Percentiles rank a stretch among this genome's conserved stretches.
These are phyloP conservation scores for Ceyx melanurus DNA, from an alignment of 2,113 vertebrate genomes.

Conservation along the genomic window DNA sequence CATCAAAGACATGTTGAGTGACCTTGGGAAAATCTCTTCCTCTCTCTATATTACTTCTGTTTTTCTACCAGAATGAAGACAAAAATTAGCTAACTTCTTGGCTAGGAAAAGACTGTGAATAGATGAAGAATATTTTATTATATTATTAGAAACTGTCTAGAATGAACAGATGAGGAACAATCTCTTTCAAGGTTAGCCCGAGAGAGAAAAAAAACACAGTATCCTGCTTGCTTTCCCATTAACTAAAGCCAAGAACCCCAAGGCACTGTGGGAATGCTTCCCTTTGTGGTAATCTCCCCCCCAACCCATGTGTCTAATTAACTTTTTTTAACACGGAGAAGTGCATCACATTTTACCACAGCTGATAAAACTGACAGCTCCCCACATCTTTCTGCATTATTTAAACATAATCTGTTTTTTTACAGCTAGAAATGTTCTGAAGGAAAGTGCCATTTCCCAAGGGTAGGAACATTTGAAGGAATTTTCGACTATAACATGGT, in stretches of 20 bases:
- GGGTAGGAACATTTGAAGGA: conserved; percentile 27
- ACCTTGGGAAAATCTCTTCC: conserved; percentile 33
- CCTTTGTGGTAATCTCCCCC: neutral
- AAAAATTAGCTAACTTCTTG: conserved; percentile 19
- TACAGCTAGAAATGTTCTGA: conserved; percentile 45
- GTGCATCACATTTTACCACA: conserved; percentile 36
- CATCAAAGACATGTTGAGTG: neutral
- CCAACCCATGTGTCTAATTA: neutral
- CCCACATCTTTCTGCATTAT: conserved; percentile 55
- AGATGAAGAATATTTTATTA: conserved; percentile 11
- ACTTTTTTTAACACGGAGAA: conserved; percentile 30
- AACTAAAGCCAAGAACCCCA: neutral
- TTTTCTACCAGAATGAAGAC: neutral
- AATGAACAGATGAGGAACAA: neutral
- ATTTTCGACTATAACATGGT: neutral
- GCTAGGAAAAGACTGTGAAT: neutral
- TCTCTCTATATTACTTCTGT: neutral
- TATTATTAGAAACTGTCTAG: conserved; percentile 37
- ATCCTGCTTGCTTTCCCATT: neutral
- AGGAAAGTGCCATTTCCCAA: conserved; percentile 45
- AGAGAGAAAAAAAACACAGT: neutral
- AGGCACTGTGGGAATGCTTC: neutral
- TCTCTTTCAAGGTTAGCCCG: conserved; percentile 38
- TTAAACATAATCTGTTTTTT: conserved; percentile 59
- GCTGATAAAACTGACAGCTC: conserved; percentile 64